Evolutionary conservation across 2,888 invertebrate genomes (phyloP), one percentile per base, ranked within the genome.

Genomic region (Dione juno): DNA sequence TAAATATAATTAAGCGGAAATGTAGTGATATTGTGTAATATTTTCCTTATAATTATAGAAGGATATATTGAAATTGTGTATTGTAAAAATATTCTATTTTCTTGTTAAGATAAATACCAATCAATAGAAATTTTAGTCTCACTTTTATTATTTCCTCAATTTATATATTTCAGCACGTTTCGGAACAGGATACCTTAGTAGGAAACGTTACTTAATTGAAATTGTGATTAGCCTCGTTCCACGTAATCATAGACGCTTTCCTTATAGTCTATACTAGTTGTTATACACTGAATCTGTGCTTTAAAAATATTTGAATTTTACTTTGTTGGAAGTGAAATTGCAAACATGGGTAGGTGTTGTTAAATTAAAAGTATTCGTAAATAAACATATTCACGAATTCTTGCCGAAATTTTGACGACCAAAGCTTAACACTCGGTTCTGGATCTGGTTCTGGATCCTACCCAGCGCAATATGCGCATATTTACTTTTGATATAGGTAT

Each of bases 171-270:
- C 21, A 43, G 14, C 43, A 28, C n/a, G 53, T 28, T 14, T 53
- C 45, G 16, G 14, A n/a, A 14, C n/a, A 37, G 35, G 35, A 21
- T 41, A n/a, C 43, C 0, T 9, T 43, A n/a, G 45, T 61, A 45
- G 61, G 45, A 61, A 61, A 28, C 45, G 11, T 28, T 61, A 45
- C 14, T 28, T 45, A 61, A 61, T 45, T 10, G 21, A 14, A 59
- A 19, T 35, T 43, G n/a, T 21, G n/a, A 61, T 9, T 59, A 43
- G 9, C 59, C 19, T 28, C 14, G 43, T 28, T 43, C 14, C 21
- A 59, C 43, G 21, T 6, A 59, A 43, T 14, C 59, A 28, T 43
- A 21, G 28, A 59, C 21, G 43, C 28, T 59, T 59, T 59, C 59
- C 43, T 43, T 59, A n/a, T 54, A 37, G 35, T 10, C 6, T 28